Base-by-base conservation (phyloP, 2,888 invertebrate species). In the Volucella zonaria region DNA sequence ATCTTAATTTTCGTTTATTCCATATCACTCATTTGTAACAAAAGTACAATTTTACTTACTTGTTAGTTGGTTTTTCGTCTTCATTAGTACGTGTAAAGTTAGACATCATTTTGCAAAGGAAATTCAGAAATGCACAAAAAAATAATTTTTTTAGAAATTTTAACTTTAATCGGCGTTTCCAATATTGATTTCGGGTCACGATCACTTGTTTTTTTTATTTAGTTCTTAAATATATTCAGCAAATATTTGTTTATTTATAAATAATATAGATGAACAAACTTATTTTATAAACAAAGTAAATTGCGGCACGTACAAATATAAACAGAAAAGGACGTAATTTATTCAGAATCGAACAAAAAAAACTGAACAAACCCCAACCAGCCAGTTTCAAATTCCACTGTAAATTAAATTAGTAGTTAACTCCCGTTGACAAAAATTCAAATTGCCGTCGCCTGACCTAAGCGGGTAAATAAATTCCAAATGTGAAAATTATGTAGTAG, bases 51-150 rank as follows among this genome's bases (percentile, higher is more conserved):
- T 70, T 66, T 64, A 93, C 94, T 93, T 90, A 94, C 94, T 93
- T 95, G 92, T 95, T 95, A 54, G 94, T 94, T 89, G 94, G 94
- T 89, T 93, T 94, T 82, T 92, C 93, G 87, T 93, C 93, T 88
- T 94, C 89, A 64, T 87, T 87, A 76, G 89, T 87, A 81, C 90
- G 90, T 88, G 89, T 89, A 82, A 89, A 89, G 38, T 90, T 90
- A 86, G 89, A 88, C 87, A 90, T 89, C 89, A 91, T 91, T 82
- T 88, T 83, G 62, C n/a, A 11, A 58, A 67, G 61, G 66, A 71
- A 64, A 67, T 54, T 18, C 8, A 54, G 1, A 68, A 54, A 45
- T 18, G 9, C 47, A 11, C 42, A 56, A 23, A 11, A 23, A 31
- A 45, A 62, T 56, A 4, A 6, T 31, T 31, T 31, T 31, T 31